Evolutionary conservation across 2,113 vertebrate genomes (phyloP).

Genomic region (Pan troglodytes): NHGRI_mPanTro3-v2.1_pri NC_072415.2:46536001-46536500

Average conservation of each 20-base stretch:
- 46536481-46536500: background rate
- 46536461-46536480: background rate
- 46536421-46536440: background rate
- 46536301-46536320: background rate
- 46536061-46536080: background rate
- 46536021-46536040: conserved; percentile 99
- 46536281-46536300: background rate
- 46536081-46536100: background rate
- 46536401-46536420: background rate
- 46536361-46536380: background rate
- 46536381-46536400: background rate
- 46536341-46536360: background rate
- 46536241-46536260: background rate
- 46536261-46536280: background rate
- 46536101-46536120: background rate
- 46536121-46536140: background rate
- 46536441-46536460: background rate
- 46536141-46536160: conserved; percentile 10
- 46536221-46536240: background rate
- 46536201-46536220: background rate
- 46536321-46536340: background rate
- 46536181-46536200: background rate
- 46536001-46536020: conserved; percentile 99
- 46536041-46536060: conserved; percentile 75
- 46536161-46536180: background rate